These are phyloP conservation scores for Chamaetylas fuelleborni DNA, from an alignment of 2,113 vertebrate genomes.

Conservation along the genomic window DNA sequence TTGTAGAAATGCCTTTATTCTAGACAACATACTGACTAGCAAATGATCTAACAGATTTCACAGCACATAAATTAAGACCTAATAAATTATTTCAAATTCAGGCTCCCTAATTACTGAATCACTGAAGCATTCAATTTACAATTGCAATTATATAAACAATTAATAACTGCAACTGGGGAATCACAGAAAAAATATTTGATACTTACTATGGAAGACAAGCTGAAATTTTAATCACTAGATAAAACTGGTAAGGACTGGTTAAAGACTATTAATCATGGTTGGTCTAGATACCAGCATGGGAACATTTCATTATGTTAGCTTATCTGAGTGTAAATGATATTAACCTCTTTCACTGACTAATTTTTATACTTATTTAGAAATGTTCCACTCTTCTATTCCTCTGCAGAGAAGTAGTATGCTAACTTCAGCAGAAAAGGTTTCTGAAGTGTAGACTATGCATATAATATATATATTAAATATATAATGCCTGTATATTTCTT, in stretches of 20 bases:
- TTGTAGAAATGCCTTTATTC: constrained; percentile 81
- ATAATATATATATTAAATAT: not conserved
- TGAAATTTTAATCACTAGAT: not conserved
- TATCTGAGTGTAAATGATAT: not conserved
- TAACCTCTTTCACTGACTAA: not conserved
- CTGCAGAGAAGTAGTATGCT: not conserved
- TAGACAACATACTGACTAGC: constrained; percentile 79
- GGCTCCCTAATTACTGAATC: constrained; percentile 70
- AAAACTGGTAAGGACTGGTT: not conserved
- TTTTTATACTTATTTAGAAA: not conserved
- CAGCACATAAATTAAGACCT: constrained; percentile 85
- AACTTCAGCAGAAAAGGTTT: not conserved
- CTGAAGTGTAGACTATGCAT: not conserved
- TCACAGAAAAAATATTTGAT: not conserved
- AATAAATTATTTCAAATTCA: constrained; percentile 77
- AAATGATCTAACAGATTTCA: constrained; percentile 85
- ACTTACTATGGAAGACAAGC: not conserved
- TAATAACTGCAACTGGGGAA: constrained; percentile 56
- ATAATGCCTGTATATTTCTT: not conserved
- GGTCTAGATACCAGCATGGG: not conserved
- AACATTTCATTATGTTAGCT: not conserved
- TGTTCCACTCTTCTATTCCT: not conserved
- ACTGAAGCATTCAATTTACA: constrained; percentile 63
- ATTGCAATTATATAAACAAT: constrained; percentile 61
- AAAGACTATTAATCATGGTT: not conserved